Evolutionary conservation across 1,140 invertebrate genomes (phyloP), one percentile per base, ranked within the genome.

Genomic region (Caenorhabditis briggsae): DNA sequence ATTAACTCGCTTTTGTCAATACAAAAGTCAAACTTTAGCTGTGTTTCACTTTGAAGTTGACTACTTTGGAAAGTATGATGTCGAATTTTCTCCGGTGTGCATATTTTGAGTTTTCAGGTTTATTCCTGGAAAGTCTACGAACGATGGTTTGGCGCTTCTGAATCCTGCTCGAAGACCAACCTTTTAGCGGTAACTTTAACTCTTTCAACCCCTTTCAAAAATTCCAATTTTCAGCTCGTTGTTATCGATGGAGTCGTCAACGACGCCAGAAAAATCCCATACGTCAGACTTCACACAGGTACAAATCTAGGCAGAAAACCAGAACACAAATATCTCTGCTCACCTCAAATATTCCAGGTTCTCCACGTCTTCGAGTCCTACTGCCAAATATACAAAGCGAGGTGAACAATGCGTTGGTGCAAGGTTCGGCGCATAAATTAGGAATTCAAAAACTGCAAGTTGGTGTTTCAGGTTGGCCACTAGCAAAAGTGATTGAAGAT

Each of bases 241-340:
- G 70, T 89, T n/a, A 59, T 89, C n/a, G 88, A 89, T 43, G 88
- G 88, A 55, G 33, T 89, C 43, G 74, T 89, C 11, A 84, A 85
- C 55, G 88, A 89, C 59, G 78, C 87, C n/a, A 14, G 88, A 23
- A 89, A 89, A 65, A 84, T 89, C 23, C 89, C 88, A 5, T 89
- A 89, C 55, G 88, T 89, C n/a, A 70, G 84, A 85, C n/a, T 89
- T 14, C 84, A 89, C 82, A 89, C 87, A 43, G 88, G 88, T 89
- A 78, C 20, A 33, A 33, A 2, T 8, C 20, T 25, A 41, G 9
- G 25, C 14, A 86, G 9, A 55, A 16, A 16, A 64, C 20, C 55
- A 86, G 83, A 56, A 59, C 55, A 33, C 48, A 56, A 25, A 58
- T 0, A 16, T 53, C 14, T 46, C 12, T 41, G 46, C 11, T 50